These are phyloP conservation scores for Clarias laeviceps DNA, from an alignment of 2,797 vertebrate genomes.

Conservation along the genomic window DNA sequence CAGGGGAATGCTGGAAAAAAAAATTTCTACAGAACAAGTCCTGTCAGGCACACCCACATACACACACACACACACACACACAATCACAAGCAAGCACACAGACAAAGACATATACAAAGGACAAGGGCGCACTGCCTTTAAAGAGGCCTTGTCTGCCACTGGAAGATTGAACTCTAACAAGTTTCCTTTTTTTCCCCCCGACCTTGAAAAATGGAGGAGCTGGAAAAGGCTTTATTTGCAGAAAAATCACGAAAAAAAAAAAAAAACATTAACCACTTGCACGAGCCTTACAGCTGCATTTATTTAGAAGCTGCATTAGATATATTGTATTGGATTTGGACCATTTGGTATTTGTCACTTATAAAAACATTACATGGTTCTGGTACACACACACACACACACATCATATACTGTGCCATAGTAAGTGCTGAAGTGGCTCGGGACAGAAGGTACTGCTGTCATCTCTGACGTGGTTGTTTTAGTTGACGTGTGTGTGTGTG, in stretches of 20 bases:
- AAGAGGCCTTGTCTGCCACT: constrained; percentile 51
- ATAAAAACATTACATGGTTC: constrained; percentile 33
- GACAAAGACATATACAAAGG: constrained; percentile 38
- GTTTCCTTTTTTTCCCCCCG: constrained; percentile 36
- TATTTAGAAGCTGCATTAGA: constrained; percentile 5
- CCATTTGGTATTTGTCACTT: constrained; percentile 12
- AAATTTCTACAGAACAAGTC: constrained; percentile 72
- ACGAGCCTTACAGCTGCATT: neutral
- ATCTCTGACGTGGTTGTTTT: constrained; percentile 58
- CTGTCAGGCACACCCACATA: constrained; percentile 52
- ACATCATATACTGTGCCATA: constrained; percentile 29
- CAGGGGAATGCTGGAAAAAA: constrained; percentile 73
- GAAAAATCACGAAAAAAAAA: neutral
- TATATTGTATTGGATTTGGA: constrained; percentile 15
- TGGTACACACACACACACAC: neutral
- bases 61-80: constrained; percentile 51
- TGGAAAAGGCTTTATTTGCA: constrained; percentile 18
- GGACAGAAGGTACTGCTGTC: constrained; percentile 63
- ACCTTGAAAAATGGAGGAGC: constrained; percentile 34
- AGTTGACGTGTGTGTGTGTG: constrained; percentile 36
- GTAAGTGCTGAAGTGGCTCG: constrained; percentile 54
- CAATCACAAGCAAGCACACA: constrained; percentile 52
- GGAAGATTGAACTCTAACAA: constrained; percentile 51
- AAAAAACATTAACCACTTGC: neutral
- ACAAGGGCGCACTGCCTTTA: constrained; percentile 47